A percentile compares a stretch with the other conserved stretches of the same genome.
These are phyloP conservation scores for Coremacera marginata DNA, from an alignment of 2,888 invertebrate genomes.

Conservation along the genomic window DNA sequence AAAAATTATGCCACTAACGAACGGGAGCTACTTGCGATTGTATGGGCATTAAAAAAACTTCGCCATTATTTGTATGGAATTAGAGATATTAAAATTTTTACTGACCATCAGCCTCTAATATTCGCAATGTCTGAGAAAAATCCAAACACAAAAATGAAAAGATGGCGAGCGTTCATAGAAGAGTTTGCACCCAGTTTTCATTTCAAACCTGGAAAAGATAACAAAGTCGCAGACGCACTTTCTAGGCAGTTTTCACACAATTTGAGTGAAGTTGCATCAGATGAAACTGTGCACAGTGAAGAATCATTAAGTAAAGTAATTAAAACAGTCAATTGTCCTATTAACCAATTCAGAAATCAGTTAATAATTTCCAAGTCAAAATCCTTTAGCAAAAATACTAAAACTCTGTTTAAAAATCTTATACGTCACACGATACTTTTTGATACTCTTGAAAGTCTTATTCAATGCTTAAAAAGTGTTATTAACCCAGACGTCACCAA, in stretches of 20 bases:
- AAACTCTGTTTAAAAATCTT: conserved; percentile 31
- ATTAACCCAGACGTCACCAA: conserved; percentile 38
- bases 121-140: conserved; percentile 44
- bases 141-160: conserved; percentile 41
- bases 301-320: conserved; percentile 37
- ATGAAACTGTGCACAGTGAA: conserved; percentile 34
- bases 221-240: conserved; percentile 44
- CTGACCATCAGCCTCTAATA: conserved; percentile 47
- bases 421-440: conserved; percentile 28
- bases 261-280: conserved; percentile 12
- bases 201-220: conserved; percentile 44
- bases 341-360: conserved; percentile 43
- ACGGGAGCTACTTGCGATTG: conserved; percentile 37
- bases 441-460: conserved; percentile 19
- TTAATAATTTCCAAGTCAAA: conserved; percentile 34
- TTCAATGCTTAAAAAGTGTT: conserved; percentile 27
- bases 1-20: conserved; percentile 46
- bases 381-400: conserved; percentile 21
- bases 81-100: conserved; percentile 43
- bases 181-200: conserved; percentile 42
- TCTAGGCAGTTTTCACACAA: conserved; percentile 42
- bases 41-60: conserved; percentile 55
- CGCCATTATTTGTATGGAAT: conserved; percentile 61
- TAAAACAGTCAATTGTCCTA: conserved; percentile 21
- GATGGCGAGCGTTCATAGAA: conserved; percentile 40